phyloP scores from a whole-genome alignment of 2,113 vertebrate species.

The Bujurquina vittata region DNA sequence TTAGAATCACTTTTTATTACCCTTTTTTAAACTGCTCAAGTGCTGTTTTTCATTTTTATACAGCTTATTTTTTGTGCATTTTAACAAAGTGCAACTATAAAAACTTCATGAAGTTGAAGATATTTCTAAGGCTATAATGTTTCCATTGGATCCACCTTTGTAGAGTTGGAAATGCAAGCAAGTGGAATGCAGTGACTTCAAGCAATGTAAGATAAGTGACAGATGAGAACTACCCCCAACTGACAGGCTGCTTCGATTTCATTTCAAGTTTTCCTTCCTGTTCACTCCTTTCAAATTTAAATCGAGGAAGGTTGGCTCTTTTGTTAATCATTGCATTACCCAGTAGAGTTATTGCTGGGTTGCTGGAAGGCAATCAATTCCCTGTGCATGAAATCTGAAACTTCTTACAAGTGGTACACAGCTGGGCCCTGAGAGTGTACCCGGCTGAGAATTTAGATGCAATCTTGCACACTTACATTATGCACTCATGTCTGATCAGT shows the following conservation, averaged over 20 bases:
- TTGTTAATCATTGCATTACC: slow-evolving; percentile 25
- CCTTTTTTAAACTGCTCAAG: neutral
- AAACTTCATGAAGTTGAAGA: neutral
- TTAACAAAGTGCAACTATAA: neutral
- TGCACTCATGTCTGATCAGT: neutral
- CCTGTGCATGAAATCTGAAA: slow-evolving; percentile 36
- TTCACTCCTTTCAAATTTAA: neutral
- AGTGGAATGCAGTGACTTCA: neutral
- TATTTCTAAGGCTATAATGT: neutral
- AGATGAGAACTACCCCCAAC: slow-evolving; percentile 25
- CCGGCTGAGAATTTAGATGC: slow-evolving; percentile 17
- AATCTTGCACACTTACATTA: neutral
- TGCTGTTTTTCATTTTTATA: neutral
- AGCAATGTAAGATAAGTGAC: neutral
- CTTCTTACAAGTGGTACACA: slow-evolving; percentile 29
- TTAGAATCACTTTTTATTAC: neutral
- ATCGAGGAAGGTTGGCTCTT: neutral
- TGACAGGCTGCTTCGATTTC: slow-evolving; percentile 9
- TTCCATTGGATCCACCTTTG: neutral
- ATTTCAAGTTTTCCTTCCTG: slow-evolving; percentile 37
- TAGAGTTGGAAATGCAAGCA: neutral
- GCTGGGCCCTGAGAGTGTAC: slow-evolving; percentile 8
- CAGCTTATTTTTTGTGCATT: neutral
- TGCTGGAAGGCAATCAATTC: slow-evolving; percentile 26
- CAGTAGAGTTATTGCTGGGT: neutral